Conservation (phyloP, 2,888 invertebrate species). For the Tachina fera region DNA sequence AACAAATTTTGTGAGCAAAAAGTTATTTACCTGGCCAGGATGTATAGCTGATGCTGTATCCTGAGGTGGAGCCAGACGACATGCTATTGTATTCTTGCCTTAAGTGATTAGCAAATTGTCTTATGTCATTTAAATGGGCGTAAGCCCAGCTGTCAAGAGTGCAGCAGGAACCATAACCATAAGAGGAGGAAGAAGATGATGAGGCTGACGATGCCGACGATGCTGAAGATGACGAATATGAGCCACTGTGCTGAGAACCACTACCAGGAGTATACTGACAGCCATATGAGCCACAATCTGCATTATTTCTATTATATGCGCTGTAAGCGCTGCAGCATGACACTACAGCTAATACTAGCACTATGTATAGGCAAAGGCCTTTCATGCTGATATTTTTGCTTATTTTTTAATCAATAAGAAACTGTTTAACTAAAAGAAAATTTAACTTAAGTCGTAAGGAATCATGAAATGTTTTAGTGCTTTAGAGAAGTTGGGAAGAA, state of each 20-base stretch:
- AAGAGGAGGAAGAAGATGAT: conserved; percentile 56
- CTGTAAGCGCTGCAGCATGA: conserved; percentile 73
- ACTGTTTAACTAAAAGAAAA: conserved; percentile 33
- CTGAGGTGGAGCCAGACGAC: conserved; percentile 74
- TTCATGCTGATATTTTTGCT: conserved; percentile 73
- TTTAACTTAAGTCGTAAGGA: neutral
- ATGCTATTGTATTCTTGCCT: conserved; percentile 79
- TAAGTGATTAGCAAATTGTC: conserved; percentile 78
- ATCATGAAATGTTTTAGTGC: no score
- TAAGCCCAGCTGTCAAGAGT: conserved; percentile 78
- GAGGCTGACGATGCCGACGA: conserved; percentile 68
- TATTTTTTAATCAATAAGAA: neutral
- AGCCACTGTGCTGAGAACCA: conserved; percentile 27
- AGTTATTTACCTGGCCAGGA: conserved; percentile 77
- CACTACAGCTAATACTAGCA: conserved; percentile 75
- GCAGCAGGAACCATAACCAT: conserved; percentile 66
- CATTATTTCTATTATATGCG: conserved; percentile 64
- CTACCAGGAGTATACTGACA: conserved; percentile 45
- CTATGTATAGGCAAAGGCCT: conserved; percentile 75
- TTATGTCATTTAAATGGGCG: conserved; percentile 77
- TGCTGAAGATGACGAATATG: conserved; percentile 72
- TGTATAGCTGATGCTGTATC: conserved; percentile 66
- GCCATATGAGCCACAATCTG: conserved; percentile 44
- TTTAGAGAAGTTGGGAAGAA: no score
- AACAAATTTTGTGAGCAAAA: neutral